These are phyloP conservation scores for Rana temporaria DNA, from an alignment of 2,113 vertebrate species.

Conservation along the genomic window DNA sequence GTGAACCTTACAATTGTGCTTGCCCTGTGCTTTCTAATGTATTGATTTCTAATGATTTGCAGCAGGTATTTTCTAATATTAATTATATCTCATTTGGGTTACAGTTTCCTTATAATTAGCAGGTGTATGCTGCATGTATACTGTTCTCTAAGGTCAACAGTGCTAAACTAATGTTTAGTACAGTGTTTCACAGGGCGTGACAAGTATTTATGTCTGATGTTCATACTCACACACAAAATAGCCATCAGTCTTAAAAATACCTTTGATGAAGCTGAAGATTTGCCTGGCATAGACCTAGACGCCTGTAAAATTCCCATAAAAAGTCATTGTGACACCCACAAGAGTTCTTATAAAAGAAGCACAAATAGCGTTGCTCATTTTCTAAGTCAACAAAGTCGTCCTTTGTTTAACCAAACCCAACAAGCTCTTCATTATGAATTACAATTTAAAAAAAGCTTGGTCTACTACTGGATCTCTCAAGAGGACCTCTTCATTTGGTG, in stretches of 20 bases:
- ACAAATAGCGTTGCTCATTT: background rate
- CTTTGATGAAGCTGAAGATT: slow-evolving; percentile 32
- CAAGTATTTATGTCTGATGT: background rate
- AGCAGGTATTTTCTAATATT: no score
- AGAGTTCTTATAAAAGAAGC: slow-evolving; percentile 23
- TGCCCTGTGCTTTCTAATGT: no score
- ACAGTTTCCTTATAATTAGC: background rate
- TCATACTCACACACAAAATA: slow-evolving; percentile 21
- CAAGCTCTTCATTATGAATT: slow-evolving; percentile 7
- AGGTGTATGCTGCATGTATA: background rate
- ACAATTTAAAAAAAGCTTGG: background rate
- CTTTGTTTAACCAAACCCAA: background rate
- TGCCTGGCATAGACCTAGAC: slow-evolving; percentile 9
- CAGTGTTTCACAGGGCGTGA: slow-evolving; percentile 28
- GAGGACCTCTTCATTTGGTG: background rate
- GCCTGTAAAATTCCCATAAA: slow-evolving; percentile 41
- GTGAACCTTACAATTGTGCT: no score
- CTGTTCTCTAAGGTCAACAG: background rate
- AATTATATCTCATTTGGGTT: no score
- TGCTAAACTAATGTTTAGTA: background rate
- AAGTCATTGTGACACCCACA: slow-evolving; percentile 6
- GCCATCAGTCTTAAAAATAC: slow-evolving; percentile 5
- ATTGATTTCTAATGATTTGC: no score
- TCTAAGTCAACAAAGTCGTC: background rate
- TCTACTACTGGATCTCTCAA: slow-evolving; percentile 16